Conservation (phyloP, 2,797 vertebrate species). For the Gila robusta region DNA sequence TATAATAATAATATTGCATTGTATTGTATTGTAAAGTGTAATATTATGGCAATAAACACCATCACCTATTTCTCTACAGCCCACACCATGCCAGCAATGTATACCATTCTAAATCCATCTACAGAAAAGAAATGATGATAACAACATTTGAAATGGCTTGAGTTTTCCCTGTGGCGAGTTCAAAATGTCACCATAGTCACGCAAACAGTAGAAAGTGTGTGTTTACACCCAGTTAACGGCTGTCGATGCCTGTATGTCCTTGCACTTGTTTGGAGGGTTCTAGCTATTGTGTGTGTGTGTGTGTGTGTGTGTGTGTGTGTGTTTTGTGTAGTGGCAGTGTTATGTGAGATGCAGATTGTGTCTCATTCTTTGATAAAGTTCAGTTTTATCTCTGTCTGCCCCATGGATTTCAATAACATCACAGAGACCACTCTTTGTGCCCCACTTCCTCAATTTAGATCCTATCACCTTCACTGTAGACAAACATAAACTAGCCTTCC, state of each 20-base stretch:
- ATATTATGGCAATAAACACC: conserved; percentile 16
- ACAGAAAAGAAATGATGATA: conserved; percentile 18
- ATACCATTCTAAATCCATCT: neutral
- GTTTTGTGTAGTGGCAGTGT: conserved; percentile 1
- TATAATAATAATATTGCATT: neutral
- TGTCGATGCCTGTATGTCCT: conserved; percentile 4
- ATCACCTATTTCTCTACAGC: neutral
- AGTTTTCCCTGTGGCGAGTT: conserved; percentile 21
- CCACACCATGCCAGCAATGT: neutral
- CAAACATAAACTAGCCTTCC: conserved; percentile 20
- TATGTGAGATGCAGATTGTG: conserved; percentile 10
- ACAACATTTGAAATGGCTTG: conserved; percentile 28
- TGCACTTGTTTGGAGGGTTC: conserved; percentile 19
- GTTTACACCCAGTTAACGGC: conserved; percentile 23
- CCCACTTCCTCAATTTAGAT: conserved; percentile 55
- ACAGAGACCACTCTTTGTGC: conserved; percentile 47
- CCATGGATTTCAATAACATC: conserved; percentile 42
- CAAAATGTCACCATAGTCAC: conserved; percentile 21
- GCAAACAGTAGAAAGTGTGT: conserved; percentile 19
- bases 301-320: neutral
- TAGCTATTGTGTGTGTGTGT: neutral
- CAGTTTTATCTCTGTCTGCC: conserved; percentile 20
- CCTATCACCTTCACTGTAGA: conserved; percentile 33
- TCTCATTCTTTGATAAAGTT: conserved; percentile 33
- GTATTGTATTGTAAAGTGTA: neutral